phyloP scores from a whole-genome alignment of 2,888 invertebrate genomes.

The Tetranychus truncatus region DNA sequence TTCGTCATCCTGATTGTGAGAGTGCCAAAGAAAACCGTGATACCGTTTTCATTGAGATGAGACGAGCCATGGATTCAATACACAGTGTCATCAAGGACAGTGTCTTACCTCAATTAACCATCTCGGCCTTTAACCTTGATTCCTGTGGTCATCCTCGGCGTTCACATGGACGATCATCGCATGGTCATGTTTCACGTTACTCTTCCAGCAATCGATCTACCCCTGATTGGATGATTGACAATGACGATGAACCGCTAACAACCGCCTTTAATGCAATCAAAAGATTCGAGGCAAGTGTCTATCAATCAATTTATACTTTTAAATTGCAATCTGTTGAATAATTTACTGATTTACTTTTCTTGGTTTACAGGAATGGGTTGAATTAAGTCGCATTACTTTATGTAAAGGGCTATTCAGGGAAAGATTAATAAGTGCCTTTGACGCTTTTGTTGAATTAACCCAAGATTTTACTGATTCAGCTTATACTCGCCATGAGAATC shows the following conservation, averaged over 20 bases:
- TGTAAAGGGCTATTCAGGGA: conserved; percentile 48
- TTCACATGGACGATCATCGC: background rate
- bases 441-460: conserved; percentile 77
- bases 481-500: conserved; percentile 88
- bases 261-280: conserved; percentile 58
- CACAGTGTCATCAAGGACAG: conserved; percentile 94
- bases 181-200: background rate
- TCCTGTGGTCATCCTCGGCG: conserved; percentile 1
- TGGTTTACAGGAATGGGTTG: conserved; percentile 46
- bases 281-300: conserved; percentile 45
- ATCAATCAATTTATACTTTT: background rate
- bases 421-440: conserved; percentile 64
- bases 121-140: conserved; percentile 17
- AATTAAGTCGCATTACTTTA: conserved; percentile 64
- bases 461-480: conserved; percentile 96
- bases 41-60: conserved; percentile 68
- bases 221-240: conserved; percentile 12
- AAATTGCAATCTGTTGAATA: background rate
- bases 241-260: conserved; percentile 31
- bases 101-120: conserved; percentile 36
- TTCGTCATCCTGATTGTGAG: conserved; percentile 81
- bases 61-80: conserved; percentile 87
- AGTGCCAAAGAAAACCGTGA: conserved; percentile 86
- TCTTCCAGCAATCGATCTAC: conserved; percentile 5
- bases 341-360: background rate